Evolutionary conservation across 2,888 invertebrate species (phyloP), one percentile per base, ranked within the genome.

Genomic region (Neoascia interrupta): DNA sequence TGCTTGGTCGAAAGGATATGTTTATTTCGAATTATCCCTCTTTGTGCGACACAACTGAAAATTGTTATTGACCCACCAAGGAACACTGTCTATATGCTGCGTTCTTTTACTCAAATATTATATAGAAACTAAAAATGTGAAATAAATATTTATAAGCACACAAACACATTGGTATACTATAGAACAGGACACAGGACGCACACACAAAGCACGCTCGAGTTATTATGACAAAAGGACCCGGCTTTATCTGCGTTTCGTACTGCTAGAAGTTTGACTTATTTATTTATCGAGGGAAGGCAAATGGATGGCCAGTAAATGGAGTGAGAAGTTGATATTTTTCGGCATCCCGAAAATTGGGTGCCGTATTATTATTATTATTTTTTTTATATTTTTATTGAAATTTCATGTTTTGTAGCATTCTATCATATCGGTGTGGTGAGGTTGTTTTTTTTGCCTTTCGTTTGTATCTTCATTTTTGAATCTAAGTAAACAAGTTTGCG

Each of bases 61-160:
- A 58, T 64, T 58, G 51, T 58, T 56, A 56, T 31, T 64, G 56
- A 56, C 64, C 63, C 26, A 56, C 18, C 41, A 34, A 16, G 0
- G 34, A 21, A 10, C 1, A 8, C 11, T 3, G 1, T 26, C 10
- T 18, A 13, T 18, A 3, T 16, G 5, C 6, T 15, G 26, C 10
- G 6, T 5, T 18, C 8, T 13, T 26, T 6, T 6, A 6, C 18
- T 13, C 10, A 28, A 6, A 11, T 45, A 10, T 8, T 21, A 19
- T 31, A 60, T 60, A 54, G 45, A 51, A 66, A 73, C 73, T 73
- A 66, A 66, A 73, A 73, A 66, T 73, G 43, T 43, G 45, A 73
- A 73, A 73, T 73, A 73, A 64, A 73, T 73, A 73, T 73, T 73
- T 73, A 73, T 73, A 66, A 73, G 66, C 36, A 47, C 23, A 49